These are phyloP conservation scores for Tiliacea citrago DNA, from an alignment of 2,888 invertebrate species.

Conservation along the genomic window DNA sequence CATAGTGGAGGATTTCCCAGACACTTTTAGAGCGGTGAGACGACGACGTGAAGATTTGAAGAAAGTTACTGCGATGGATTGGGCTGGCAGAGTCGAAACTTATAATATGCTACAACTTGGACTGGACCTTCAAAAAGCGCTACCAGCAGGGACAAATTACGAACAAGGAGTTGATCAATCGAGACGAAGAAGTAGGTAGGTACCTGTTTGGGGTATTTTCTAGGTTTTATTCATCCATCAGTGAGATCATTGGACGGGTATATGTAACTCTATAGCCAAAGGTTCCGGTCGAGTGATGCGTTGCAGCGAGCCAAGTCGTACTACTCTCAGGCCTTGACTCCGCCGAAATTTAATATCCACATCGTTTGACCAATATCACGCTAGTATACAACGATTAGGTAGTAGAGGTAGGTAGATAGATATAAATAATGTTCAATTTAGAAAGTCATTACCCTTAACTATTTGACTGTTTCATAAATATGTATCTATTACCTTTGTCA, in stretches of 20 bases:
- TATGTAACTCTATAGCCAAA: slow-evolving; percentile 74
- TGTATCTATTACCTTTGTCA: too few relatives aligned
- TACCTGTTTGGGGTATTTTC: slow-evolving; percentile 1
- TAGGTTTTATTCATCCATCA: slow-evolving; percentile 22
- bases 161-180: background rate
- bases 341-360: slow-evolving; percentile 73
- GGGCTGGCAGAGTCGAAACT: background rate
- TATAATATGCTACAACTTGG: background rate
- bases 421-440: background rate
- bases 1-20: too few relatives aligned
- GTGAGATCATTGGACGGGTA: slow-evolving; percentile 46
- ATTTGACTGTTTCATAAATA: too few relatives aligned
- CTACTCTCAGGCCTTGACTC: slow-evolving; percentile 74
- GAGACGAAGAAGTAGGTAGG: background rate
- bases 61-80: background rate
- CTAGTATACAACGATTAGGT: slow-evolving; percentile 8
- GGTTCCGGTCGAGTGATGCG: slow-evolving; percentile 72
- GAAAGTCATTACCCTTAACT: background rate
- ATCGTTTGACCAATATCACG: slow-evolving; percentile 47
- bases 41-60: background rate
- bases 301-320: slow-evolving; percentile 68
- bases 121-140: background rate
- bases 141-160: too few relatives aligned
- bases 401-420: background rate
- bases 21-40: slow-evolving; percentile 1